These are phyloP conservation scores for Microhierax caerulescens DNA, from an alignment of 2,797 vertebrate genomes.

Conservation along the genomic window DNA sequence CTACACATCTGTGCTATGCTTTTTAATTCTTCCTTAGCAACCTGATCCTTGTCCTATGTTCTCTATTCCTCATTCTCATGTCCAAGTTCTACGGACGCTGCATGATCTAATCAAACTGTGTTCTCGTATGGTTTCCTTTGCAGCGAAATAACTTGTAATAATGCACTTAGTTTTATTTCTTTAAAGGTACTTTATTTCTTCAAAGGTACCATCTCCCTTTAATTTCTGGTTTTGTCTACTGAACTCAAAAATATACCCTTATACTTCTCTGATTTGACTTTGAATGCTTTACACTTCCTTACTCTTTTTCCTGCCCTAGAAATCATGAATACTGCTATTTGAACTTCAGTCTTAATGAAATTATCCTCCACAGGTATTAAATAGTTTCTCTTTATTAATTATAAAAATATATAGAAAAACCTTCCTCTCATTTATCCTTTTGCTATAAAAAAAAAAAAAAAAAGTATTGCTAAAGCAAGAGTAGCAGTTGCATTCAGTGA, in stretches of 20 bases:
- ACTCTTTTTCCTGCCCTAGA: background rate
- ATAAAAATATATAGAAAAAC: background rate
- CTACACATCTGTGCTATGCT: background rate
- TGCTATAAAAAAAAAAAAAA: background rate
- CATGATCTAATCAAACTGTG: background rate
- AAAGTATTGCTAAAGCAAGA: background rate
- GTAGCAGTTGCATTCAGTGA: background rate
- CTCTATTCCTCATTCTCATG: background rate
- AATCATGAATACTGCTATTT: background rate
- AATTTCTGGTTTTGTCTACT: background rate
- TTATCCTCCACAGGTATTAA: background rate
- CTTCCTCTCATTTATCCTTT: background rate
- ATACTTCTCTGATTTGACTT: background rate
- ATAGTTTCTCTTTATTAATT: background rate
- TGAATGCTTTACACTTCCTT: background rate
- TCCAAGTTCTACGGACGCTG: background rate
- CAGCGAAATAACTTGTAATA: background rate
- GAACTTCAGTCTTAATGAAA: background rate
- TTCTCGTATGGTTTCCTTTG: background rate
- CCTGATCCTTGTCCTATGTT: background rate
- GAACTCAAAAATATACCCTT: background rate
- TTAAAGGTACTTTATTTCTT: background rate
- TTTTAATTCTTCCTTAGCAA: background rate
- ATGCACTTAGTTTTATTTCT: background rate
- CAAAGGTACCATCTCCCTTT: background rate